phyloP scores from a whole-genome alignment of 2,797 vertebrate species.

The Passerculus sandwichensis region DNA sequence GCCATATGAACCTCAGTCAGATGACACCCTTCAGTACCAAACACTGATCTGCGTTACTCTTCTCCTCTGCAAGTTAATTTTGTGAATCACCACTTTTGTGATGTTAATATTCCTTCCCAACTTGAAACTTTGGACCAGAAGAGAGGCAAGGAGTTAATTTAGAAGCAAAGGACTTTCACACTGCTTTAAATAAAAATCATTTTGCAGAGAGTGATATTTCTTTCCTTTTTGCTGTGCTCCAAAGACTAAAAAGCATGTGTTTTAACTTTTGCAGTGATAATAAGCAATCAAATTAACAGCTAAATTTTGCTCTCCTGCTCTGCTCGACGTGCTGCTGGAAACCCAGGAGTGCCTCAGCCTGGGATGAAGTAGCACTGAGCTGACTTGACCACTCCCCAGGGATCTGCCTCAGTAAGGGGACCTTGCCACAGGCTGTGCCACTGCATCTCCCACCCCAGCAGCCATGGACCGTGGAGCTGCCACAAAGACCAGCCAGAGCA shows the following conservation, averaged over 20 bases:
- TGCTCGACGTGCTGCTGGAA: accelerated
- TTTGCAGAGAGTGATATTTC: not conserved
- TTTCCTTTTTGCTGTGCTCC: not conserved
- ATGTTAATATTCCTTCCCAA: conserved; percentile 64
- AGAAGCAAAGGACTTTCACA: conserved; percentile 18
- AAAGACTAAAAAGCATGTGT: conserved; percentile 14
- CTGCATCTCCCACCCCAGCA: not conserved
- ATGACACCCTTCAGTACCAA: conserved; percentile 70
- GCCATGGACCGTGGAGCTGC: not conserved
- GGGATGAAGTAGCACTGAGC: conserved; percentile 29
- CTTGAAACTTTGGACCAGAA: conserved; percentile 46
- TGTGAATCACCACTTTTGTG: conserved; percentile 72
- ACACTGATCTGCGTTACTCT: conserved; percentile 43
- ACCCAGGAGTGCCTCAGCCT: not conserved
- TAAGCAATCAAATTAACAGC: conserved; percentile 22
- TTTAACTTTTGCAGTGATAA: conserved; percentile 44
- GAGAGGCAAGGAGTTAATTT: conserved; percentile 50
- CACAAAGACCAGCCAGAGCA: not conserved
- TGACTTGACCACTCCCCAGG: not conserved
- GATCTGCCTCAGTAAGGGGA: not conserved
- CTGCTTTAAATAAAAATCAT: conserved; percentile 1
- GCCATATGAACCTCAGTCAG: conserved; percentile 73
- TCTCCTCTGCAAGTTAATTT: conserved; percentile 57
- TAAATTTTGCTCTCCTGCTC: conserved; percentile 18
- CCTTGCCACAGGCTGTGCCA: accelerated